Evolutionary conservation across 53 echinoderm and acorn worm genomes (phyloP).

Genomic region (Hippasteria phrygiana): DNA sequence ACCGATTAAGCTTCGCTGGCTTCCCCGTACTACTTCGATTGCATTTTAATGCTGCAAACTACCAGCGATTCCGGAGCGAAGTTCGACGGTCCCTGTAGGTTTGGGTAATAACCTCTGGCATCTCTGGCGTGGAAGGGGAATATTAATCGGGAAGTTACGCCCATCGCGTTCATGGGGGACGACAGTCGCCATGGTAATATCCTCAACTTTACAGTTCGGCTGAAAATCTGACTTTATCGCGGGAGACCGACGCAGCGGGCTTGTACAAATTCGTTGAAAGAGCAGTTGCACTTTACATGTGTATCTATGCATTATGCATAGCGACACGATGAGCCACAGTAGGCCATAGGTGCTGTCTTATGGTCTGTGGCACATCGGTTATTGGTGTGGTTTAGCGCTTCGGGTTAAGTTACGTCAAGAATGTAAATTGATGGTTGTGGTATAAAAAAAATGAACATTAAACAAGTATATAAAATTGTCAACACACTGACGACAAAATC

Average conservation of each 20-base stretch:
- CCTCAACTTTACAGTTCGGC: slow-evolving; percentile 48
- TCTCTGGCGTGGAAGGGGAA: slow-evolving; percentile 23
- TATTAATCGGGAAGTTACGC: slow-evolving; percentile 53
- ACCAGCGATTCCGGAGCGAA: neutral
- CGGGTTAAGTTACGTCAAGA: no score
- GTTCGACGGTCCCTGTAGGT: neutral
- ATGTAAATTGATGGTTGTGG: no score
- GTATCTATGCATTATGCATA: slow-evolving; percentile 9
- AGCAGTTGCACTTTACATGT: slow-evolving; percentile 45
- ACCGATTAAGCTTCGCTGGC: neutral
- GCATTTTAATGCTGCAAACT: neutral
- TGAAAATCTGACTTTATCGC: slow-evolving; percentile 25
- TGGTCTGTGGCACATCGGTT: no score
- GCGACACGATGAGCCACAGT: neutral
- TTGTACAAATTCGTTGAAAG: slow-evolving; percentile 15
- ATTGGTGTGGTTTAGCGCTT: no score
- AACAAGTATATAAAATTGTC: no score
- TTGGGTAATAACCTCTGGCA: slow-evolving; percentile 7
- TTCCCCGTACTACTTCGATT: neutral
- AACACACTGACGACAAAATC: no score
- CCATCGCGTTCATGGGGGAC: slow-evolving; percentile 41
- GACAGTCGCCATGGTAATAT: slow-evolving; percentile 38
- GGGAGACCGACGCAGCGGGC: slow-evolving; percentile 16
- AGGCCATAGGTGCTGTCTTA: neutral
- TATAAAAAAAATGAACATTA: no score